Evolutionary conservation across 2,113 vertebrate genomes (phyloP).

Genomic region (Lophius piscatorius): DNA sequence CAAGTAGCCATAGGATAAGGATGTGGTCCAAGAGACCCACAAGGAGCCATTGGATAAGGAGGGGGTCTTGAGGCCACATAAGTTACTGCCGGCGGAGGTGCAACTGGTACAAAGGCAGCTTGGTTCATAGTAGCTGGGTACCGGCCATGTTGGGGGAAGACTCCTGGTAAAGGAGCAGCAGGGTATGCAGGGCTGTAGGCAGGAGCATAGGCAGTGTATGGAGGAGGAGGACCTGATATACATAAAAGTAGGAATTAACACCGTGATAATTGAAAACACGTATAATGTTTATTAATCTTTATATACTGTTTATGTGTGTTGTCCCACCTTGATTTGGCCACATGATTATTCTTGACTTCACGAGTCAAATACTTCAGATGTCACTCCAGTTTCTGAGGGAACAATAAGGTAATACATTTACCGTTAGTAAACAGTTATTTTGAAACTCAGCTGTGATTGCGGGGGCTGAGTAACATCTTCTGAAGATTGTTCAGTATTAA

Average conservation of each 20-base stretch:
- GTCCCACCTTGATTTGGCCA: slow-evolving; percentile 78
- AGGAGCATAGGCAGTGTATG: background rate
- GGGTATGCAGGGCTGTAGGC: slow-evolving; percentile 54
- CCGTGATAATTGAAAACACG: background rate
- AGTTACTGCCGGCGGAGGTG: background rate
- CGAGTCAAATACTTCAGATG: slow-evolving; percentile 2
- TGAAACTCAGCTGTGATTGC: too few relatives aligned
- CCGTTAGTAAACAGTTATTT: background rate
- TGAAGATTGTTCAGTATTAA: too few relatives aligned
- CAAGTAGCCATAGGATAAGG: slow-evolving; percentile 14
- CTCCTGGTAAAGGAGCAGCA: slow-evolving; percentile 46
- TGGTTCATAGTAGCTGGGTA: slow-evolving; percentile 66
- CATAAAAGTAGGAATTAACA: too few relatives aligned
- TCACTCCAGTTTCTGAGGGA: slow-evolving; percentile 15
- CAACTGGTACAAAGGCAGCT: slow-evolving; percentile 50
- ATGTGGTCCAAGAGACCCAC: slow-evolving; percentile 15
- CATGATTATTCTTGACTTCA: slow-evolving; percentile 49
- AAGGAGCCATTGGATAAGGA: background rate
- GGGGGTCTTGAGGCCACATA: too few relatives aligned
- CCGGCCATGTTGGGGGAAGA: slow-evolving; percentile 60
- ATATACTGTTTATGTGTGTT: background rate
- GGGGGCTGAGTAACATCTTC: too few relatives aligned
- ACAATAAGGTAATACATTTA: background rate
- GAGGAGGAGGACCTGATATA: background rate
- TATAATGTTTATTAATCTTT: background rate